A percentile compares a stretch with the other conserved stretches of the same genome.
Conservation (phyloP, 2,797 vertebrate species). For the Paguma larvata region DNA sequence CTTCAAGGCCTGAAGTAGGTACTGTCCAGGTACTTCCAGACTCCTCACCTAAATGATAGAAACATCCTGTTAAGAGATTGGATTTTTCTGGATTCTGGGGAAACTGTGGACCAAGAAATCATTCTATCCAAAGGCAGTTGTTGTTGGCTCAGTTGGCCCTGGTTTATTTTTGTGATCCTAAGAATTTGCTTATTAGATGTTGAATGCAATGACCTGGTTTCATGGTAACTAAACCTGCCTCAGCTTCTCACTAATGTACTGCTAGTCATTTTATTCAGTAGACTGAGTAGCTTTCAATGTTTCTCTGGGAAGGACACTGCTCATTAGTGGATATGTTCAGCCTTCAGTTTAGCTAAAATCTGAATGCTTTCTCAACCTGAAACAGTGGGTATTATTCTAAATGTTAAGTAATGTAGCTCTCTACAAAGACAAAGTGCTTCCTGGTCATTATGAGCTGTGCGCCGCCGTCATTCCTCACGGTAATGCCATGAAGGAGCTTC, state of each 20-base stretch:
- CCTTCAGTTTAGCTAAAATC: constrained; percentile 66
- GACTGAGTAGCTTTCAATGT: constrained; percentile 50
- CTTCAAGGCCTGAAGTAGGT: background rate
- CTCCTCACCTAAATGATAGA: background rate
- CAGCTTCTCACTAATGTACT: constrained; percentile 1
- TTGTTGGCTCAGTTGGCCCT: constrained; percentile 5
- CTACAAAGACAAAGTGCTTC: constrained; percentile 65
- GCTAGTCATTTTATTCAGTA: constrained; percentile 60
- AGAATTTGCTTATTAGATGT: constrained; percentile 62
- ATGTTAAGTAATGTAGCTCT: constrained; percentile 63
- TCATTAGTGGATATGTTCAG: constrained; percentile 69
- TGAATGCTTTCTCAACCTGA: constrained; percentile 70
- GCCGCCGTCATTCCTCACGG: background rate
- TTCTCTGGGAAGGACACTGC: constrained; percentile 62
- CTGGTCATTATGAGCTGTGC: background rate
- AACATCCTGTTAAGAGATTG: background rate
- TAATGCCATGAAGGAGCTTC: background rate
- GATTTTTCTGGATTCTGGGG: constrained; percentile 36
- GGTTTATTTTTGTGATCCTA: constrained; percentile 71
- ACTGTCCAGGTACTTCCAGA: background rate
- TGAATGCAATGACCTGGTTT: constrained; percentile 23
- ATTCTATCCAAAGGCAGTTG: background rate
- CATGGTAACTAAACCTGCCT: background rate
- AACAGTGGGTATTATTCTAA: constrained; percentile 61
- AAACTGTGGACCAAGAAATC: background rate